phyloP scores from a whole-genome alignment of 2,113 vertebrate species.

The Ptilonorhynchus violaceus region DNA sequence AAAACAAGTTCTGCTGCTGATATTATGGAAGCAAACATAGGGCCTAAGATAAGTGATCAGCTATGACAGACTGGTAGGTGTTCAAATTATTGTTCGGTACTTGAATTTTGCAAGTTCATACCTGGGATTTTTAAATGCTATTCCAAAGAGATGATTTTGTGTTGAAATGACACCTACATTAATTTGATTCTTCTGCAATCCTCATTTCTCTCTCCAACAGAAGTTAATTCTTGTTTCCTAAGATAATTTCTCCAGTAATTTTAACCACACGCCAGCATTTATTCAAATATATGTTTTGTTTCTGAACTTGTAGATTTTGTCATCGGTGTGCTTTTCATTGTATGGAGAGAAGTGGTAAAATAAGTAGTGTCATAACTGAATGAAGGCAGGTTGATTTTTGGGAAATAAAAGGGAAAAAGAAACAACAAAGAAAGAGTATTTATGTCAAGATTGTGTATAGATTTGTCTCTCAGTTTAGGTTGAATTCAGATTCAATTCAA shows the following conservation, averaged over 20 bases:
- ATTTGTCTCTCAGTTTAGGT: background rate
- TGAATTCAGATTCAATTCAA: background rate
- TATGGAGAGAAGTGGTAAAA: background rate
- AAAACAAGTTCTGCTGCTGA: background rate
- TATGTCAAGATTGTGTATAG: background rate
- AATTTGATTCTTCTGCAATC: background rate
- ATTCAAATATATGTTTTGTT: background rate
- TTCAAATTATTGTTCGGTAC: background rate
- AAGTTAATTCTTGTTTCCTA: background rate
- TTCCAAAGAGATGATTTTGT: background rate
- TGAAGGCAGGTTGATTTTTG: background rate
- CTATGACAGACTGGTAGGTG: background rate
- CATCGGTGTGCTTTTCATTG: background rate
- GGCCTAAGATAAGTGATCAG: background rate
- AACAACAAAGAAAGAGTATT: background rate
- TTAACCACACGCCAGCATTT: background rate
- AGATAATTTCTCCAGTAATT: background rate
- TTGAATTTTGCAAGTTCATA: background rate
- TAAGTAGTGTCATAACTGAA: background rate
- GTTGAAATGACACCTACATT: background rate
- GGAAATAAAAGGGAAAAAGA: rapidly evolving
- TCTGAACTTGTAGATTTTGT: background rate
- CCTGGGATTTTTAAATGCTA: background rate
- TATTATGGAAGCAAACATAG: background rate
- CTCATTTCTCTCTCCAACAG: background rate